Evolutionary conservation across 2,113 vertebrate species (phyloP).

Genomic region (Charina bottae): DNA sequence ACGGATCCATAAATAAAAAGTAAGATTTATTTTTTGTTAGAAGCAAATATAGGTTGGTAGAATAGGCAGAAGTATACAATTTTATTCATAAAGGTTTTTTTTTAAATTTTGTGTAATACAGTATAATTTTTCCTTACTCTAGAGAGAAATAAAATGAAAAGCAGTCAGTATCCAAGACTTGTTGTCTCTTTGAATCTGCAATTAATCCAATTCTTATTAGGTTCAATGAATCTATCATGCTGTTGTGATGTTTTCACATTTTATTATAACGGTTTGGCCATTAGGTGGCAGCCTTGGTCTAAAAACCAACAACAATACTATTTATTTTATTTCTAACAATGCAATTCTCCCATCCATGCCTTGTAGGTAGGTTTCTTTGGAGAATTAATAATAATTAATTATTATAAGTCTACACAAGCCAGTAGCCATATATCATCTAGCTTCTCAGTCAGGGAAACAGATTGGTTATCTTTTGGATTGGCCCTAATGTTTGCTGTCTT

Average conservation of each 20-base stretch:
- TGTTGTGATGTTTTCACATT: neutral
- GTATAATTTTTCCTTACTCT: no score
- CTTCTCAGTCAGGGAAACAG: neutral
- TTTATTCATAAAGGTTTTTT: no score
- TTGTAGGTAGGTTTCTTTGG: neutral
- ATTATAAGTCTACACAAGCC: neutral
- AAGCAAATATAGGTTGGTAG: no score
- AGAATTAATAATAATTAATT: neutral
- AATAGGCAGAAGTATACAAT: no score
- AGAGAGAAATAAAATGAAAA: no score
- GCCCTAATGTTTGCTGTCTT: neutral
- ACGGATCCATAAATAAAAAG: neutral
- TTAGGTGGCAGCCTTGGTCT: neutral
- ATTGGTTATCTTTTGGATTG: neutral
- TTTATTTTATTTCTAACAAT: neutral
- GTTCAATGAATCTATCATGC: neutral
- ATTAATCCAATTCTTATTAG: no score
- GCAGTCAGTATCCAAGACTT: no score
- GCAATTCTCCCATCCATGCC: neutral
- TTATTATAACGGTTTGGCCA: neutral
- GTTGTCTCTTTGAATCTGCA: no score
- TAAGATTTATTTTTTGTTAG: no score
- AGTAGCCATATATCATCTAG: neutral
- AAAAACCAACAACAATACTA: neutral
- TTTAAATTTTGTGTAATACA: no score